Conservation (phyloP, 2,113 vertebrate genomes). For the Rynchops niger region DNA sequence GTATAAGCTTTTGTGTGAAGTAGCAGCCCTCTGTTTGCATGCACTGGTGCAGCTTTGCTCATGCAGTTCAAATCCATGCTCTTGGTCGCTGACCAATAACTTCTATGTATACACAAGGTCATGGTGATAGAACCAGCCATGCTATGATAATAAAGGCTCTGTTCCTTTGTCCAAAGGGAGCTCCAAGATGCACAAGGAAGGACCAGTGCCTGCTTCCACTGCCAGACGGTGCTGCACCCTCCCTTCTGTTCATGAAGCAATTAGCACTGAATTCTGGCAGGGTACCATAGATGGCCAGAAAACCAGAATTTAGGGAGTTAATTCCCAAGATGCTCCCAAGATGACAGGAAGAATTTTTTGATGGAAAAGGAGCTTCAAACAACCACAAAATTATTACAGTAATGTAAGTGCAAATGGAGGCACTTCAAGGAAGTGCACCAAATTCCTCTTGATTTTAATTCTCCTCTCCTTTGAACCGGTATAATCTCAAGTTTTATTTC, state of each 20-base stretch:
- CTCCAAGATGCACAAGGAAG: background rate
- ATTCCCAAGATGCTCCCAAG: background rate
- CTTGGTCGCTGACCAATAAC: background rate
- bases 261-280: background rate
- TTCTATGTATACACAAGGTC: background rate
- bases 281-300: background rate
- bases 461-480: background rate
- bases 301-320: background rate
- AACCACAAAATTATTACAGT: background rate
- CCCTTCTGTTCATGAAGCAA: background rate
- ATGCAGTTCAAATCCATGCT: background rate
- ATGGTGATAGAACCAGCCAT: background rate
- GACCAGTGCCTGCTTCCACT: background rate
- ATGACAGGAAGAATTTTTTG: background rate
- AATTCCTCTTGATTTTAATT: slow-evolving; percentile 17
- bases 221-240: background rate
- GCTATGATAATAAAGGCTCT: background rate
- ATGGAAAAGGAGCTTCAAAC: background rate
- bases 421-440: background rate
- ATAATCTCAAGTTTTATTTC: background rate
- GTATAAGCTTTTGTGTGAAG: background rate
- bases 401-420: background rate
- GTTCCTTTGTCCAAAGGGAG: background rate
- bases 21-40: background rate
- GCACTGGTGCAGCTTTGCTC: background rate